Conservation (phyloP, 2,797 vertebrate species). For the Emydoidea blandingii region DNA sequence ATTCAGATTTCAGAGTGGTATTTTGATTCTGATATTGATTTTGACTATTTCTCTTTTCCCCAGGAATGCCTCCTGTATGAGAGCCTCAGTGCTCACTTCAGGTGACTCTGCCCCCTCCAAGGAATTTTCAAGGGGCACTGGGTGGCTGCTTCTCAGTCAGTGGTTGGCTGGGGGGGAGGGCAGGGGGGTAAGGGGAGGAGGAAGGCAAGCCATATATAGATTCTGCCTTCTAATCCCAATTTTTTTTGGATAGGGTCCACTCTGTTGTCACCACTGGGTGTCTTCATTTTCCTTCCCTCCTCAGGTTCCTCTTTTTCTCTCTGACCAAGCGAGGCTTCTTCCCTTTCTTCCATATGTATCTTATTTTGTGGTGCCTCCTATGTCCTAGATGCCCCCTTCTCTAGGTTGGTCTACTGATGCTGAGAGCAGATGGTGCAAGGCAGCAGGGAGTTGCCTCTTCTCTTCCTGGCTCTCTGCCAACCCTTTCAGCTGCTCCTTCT, state of each 20-base stretch:
- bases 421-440: background rate
- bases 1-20: background rate
- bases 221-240: background rate
- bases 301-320: background rate
- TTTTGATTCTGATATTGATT: background rate
- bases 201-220: background rate
- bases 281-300: background rate
- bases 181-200: no score
- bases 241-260: background rate
- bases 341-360: background rate
- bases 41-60: background rate
- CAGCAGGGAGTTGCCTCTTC: background rate
- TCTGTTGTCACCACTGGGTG: background rate
- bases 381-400: background rate
- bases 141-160: background rate
- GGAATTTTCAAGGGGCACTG: constrained; percentile 5
- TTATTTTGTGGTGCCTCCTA: background rate
- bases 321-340: background rate
- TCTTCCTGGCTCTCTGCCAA: background rate
- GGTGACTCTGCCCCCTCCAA: background rate
- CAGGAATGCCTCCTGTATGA: background rate
- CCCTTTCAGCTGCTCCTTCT: background rate
- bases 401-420: background rate
- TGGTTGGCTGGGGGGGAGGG: background rate
- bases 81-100: background rate